Percentiles rank a stretch among this genome's conserved stretches.
phyloP scores from a whole-genome alignment of 2,888 invertebrate species.

The Drosophila macrothrix region DNA sequence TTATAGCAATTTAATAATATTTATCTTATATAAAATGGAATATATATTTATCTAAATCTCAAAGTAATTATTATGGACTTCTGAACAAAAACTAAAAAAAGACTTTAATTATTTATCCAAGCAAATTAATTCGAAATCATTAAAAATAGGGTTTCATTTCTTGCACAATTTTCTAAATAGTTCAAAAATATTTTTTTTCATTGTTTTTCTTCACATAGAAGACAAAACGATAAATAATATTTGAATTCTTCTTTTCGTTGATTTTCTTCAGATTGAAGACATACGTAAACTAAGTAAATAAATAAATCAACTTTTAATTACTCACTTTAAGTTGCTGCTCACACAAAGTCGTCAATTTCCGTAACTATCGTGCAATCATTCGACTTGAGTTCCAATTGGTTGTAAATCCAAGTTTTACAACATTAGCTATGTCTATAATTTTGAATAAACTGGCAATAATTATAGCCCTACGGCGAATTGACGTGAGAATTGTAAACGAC shows the following conservation, averaged over 20 bases:
- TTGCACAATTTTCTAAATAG: not conserved
- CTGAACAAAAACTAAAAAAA: not conserved
- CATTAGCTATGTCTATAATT: slow-evolving; percentile 17
- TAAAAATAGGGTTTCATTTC: not conserved
- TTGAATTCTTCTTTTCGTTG: not conserved
- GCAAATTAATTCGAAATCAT: not conserved
- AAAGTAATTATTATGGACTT: not conserved
- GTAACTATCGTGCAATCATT: slow-evolving; percentile 7
- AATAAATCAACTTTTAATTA: not conserved
- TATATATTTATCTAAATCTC: not conserved
- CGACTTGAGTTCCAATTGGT: slow-evolving; percentile 20
- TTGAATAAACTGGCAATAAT: slow-evolving; percentile 42
- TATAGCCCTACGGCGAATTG: slow-evolving; percentile 40
- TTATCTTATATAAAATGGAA: not conserved
- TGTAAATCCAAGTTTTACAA: slow-evolving; percentile 20
- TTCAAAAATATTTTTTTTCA: not conserved
- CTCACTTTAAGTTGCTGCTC: not conserved
- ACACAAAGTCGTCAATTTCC: not conserved
- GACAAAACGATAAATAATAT: not conserved
- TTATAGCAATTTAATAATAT: not conserved
- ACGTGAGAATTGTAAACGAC: slow-evolving; percentile 60
- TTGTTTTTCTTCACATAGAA: not conserved
- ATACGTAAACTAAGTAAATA: not conserved
- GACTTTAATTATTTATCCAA: not conserved
- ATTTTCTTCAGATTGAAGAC: not conserved